Evolutionary conservation across 1,140 invertebrate genomes (phyloP).

Genomic region (Pogonomyrmex californicus): DNA sequence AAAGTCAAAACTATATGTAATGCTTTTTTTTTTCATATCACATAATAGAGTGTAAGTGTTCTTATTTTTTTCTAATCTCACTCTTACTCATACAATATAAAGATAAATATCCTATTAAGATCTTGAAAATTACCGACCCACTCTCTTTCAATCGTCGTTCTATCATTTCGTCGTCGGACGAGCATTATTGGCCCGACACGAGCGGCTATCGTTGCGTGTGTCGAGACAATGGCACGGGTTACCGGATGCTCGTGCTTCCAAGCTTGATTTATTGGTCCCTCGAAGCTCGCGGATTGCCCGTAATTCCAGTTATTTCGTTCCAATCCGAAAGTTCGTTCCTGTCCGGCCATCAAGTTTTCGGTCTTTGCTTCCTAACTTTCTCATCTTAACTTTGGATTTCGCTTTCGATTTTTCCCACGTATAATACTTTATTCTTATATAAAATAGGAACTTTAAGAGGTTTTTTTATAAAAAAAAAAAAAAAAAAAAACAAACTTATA

Average conservation of each 20-base stretch:
- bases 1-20: not conserved
- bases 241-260: slow-evolving; percentile 80
- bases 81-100: not conserved
- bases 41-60: not conserved
- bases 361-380: slow-evolving; percentile 47
- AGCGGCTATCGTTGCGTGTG: slow-evolving; percentile 78
- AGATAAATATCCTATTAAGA: slow-evolving; percentile 11
- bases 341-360: slow-evolving; percentile 66
- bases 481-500: not conserved
- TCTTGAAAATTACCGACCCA: slow-evolving; percentile 38
- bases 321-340: slow-evolving; percentile 75
- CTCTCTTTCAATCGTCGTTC: slow-evolving; percentile 42
- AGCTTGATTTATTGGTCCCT: slow-evolving; percentile 79
- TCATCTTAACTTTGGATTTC: slow-evolving; percentile 44
- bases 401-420: not conserved
- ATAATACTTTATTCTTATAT: not conserved
- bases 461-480: not conserved
- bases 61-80: not conserved
- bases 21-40: not conserved
- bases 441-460: not conserved
- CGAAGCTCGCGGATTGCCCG: slow-evolving; percentile 79
- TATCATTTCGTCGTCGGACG: slow-evolving; percentile 65
- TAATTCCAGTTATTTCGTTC: slow-evolving; percentile 79
- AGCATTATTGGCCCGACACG: slow-evolving; percentile 68
- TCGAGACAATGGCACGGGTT: slow-evolving; percentile 77